Base-by-base conservation (phyloP, 2,797 vertebrate species). In the Petrocephalus sullivani region DNA sequence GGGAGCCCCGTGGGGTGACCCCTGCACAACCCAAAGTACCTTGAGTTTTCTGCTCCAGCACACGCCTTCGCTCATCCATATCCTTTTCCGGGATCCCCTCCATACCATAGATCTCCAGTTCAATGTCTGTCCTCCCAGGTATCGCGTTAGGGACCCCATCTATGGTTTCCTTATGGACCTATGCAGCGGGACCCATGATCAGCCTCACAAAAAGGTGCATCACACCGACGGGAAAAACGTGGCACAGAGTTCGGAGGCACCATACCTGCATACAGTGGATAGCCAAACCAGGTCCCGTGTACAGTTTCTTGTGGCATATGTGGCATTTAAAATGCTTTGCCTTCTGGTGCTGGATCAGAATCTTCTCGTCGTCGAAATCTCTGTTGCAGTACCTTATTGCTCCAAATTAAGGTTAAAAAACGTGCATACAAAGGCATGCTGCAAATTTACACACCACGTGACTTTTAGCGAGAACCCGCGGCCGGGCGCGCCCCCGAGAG, bases 271-370 rank as follows among this genome's bases (percentile, higher is more conserved):
- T 99, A 92, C 98, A 99, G 90, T 99, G 98, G 92, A 99, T 99
- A 71, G 98, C 98, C 94, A 99, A 95, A 14, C 98, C 98, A 84
- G 98, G 98, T 87, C 98, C 98, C 14, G 98, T 99, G 89, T 99
- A 99, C 64, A 99, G 91, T 90, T 99, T 99, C 92, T 99, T 99
- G 92, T 99, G 98, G 93, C 98, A 99, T 93, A 99, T 99, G 87
- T 99, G 98, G 90, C 98, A 99, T 95, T 99, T 99, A 92, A 99
- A 99, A 95, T 99, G 98, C 92, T 99, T 99, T 64, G 98, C 98
- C 94, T 99, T 99, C 92, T 99, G 98, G 90, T 99, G 98, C 91
- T 99, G 98, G 92, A 99, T 99, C 87, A 99, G 97, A 88, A 99
- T 99, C 93, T 99, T 99, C 92, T 99, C 98, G 90, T 99, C 98